Percentiles rank a stretch among this genome's conserved stretches.
Conservation (phyloP, 1,140 invertebrate species). For the Drosophila nikananu region DNA sequence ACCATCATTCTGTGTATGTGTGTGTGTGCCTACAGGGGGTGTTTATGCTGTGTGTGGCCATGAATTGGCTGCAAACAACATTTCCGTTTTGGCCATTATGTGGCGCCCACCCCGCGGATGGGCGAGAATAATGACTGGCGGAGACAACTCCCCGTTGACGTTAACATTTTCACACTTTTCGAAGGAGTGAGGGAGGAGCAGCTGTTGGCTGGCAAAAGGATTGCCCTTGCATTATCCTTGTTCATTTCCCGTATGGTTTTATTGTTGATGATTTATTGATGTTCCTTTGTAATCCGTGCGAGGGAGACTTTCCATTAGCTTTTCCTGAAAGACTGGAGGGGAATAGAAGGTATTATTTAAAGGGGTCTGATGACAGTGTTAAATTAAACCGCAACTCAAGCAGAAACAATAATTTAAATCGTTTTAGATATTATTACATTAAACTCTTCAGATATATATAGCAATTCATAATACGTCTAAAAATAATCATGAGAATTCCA, state of each 20-base stretch:
- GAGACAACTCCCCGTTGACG: constrained; percentile 35
- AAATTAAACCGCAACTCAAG: constrained; percentile 3
- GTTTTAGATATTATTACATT: background rate
- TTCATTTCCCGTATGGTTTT: constrained; percentile 42
- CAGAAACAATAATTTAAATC: background rate
- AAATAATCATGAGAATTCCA: background rate
- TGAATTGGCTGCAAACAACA: constrained; percentile 75
- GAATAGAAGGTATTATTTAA: background rate
- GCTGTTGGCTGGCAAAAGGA: constrained; percentile 55
- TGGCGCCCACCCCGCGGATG: constrained; percentile 30
- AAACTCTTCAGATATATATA: background rate
- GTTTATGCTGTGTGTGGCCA: constrained; percentile 69
- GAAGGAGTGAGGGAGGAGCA: constrained; percentile 48
- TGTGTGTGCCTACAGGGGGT: constrained; percentile 60
- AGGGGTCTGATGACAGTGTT: background rate
- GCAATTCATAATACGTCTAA: no score
- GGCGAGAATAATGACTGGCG: constrained; percentile 20
- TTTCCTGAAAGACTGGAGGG: constrained; percentile 1
- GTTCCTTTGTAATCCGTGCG: constrained; percentile 31
- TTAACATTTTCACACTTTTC: constrained; percentile 66
- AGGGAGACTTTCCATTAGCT: constrained; percentile 26
- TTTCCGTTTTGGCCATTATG: constrained; percentile 66
- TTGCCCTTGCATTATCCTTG: constrained; percentile 57
- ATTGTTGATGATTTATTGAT: constrained; percentile 73
- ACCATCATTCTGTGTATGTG: constrained; percentile 5